These are phyloP conservation scores for Microdon myrmicae DNA, from an alignment of 2,888 invertebrate genomes.

Conservation along the genomic window DNA sequence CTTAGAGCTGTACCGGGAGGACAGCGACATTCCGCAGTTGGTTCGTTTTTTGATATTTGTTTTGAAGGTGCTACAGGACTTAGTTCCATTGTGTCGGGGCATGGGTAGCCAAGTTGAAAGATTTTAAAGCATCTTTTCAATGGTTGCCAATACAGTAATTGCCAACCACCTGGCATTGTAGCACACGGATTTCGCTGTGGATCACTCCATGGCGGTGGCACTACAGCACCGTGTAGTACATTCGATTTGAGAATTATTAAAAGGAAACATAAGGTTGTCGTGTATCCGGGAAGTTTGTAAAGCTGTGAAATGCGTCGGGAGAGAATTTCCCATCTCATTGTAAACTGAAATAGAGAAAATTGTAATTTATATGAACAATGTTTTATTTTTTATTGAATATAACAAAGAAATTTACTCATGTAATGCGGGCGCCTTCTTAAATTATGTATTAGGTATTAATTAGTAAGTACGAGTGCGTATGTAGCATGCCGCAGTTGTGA, in stretches of 20 bases:
- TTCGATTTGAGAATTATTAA: constrained; percentile 31
- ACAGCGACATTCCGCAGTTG: constrained; percentile 82
- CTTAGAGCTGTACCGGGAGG: constrained; percentile 83
- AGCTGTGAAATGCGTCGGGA: no score
- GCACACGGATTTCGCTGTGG: constrained; percentile 85
- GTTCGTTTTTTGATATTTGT: constrained; percentile 68
- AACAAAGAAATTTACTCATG: no score
- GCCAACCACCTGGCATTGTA: constrained; percentile 83
- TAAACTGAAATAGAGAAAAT: not conserved
- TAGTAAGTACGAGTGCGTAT: no score
- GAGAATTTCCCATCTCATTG: constrained; percentile 60
- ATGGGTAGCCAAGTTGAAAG: constrained; percentile 84
- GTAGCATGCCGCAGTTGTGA: no score
- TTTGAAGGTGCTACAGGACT: constrained; percentile 70
- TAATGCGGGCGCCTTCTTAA: constrained; percentile 25
- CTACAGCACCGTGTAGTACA: constrained; percentile 67
- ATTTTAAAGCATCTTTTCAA: constrained; percentile 89
- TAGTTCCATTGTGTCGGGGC: constrained; percentile 85
- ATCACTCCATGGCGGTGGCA: constrained; percentile 89
- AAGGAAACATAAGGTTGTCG: constrained; percentile 16
- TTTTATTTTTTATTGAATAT: not conserved
- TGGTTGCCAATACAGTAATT: constrained; percentile 84
- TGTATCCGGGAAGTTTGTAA: no score
- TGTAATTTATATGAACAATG: not conserved
- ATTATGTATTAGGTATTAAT: no score